Evolutionary conservation across 2,113 vertebrate genomes (phyloP).

Genomic region (Siphamia tubifer): DNA sequence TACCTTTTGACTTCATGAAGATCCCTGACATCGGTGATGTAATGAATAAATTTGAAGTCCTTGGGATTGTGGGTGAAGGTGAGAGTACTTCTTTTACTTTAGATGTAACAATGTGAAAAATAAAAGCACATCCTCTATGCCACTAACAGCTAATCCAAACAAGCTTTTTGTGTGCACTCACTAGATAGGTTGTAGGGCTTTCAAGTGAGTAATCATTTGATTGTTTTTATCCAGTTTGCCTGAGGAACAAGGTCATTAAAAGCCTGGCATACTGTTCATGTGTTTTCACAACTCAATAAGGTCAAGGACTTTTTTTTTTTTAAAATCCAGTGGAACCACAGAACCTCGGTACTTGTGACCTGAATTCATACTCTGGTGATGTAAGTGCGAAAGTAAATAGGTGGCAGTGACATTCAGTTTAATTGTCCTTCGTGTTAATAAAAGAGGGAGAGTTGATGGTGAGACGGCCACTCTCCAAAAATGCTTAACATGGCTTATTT

Average conservation of each 20-base stretch:
- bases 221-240: conserved; percentile 37
- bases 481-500: neutral
- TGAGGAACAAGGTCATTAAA: conserved; percentile 19
- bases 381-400: neutral
- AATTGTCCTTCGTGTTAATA: conserved; percentile 5
- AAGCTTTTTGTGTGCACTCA: neutral
- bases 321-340: neutral
- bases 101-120: neutral
- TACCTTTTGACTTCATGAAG: conserved; percentile 96
- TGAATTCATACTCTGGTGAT: neutral
- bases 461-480: neutral
- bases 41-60: conserved; percentile 99
- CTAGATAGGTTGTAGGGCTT: neutral
- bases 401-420: neutral
- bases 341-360: neutral
- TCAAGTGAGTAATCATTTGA: conserved; percentile 21
- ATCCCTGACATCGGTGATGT: conserved; percentile 98
- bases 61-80: conserved; percentile 99
- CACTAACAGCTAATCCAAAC: neutral
- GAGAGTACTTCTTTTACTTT: conserved; percentile 59
- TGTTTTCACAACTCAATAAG: neutral
- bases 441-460: neutral
- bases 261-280: neutral
- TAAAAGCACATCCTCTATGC: neutral
- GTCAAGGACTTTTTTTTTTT: conserved; percentile 17